Conservation (phyloP, 2,113 vertebrate genomes). For the Dolichotis patagonum region DNA sequence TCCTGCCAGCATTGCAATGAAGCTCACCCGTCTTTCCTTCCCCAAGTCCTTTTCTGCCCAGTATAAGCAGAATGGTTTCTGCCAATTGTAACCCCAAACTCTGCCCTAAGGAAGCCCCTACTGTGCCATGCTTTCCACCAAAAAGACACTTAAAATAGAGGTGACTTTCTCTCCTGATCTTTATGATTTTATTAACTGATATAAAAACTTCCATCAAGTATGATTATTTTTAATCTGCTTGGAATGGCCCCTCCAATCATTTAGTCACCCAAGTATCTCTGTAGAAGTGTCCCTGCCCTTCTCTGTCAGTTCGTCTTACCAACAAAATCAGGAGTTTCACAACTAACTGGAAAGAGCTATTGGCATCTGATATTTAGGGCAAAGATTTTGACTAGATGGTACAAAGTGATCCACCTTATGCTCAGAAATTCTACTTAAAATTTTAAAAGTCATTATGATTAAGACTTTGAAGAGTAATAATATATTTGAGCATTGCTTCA, state of each 20-base stretch:
- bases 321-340: constrained; percentile 23
- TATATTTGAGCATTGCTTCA: neutral
- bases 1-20: too few relatives aligned
- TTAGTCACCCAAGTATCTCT: neutral
- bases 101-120: neutral
- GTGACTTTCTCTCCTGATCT: neutral
- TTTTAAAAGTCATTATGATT: neutral
- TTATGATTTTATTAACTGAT: neutral
- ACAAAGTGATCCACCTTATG: neutral
- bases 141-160: neutral
- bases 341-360: neutral
- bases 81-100: neutral
- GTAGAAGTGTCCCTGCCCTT: neutral
- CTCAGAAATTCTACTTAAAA: constrained; percentile 2
- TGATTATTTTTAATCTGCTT: neutral
- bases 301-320: neutral
- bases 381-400: neutral
- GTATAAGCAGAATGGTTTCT: neutral
- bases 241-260: neutral
- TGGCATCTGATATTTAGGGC: neutral
- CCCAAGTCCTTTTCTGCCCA: neutral
- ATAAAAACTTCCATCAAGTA: neutral
- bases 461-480: constrained; percentile 16
- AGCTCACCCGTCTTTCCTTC: neutral
- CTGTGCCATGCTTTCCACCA: neutral